Evolutionary conservation across 2,113 vertebrate species (phyloP), one percentile per base, ranked within the genome.

Genomic region (Fulica atra): DNA sequence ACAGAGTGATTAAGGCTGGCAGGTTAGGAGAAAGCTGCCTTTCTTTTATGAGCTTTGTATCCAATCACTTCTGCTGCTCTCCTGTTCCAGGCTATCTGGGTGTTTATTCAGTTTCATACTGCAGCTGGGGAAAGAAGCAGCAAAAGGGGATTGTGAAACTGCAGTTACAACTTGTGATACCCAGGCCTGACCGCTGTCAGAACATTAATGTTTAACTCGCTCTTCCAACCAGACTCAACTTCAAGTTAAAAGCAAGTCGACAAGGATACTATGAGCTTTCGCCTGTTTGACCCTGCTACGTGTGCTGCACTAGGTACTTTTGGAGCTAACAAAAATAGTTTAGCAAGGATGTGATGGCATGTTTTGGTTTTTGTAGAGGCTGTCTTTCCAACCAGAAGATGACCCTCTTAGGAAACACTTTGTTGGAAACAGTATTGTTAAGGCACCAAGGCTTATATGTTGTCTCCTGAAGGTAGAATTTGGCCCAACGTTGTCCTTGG

Each of bases 151-250:
- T 91, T 92, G 82, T 96, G 95, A 96, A 97, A 96, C 80, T 94
- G 15, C 29, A 1, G 44, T 94, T 92, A 59, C 35, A 35, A 19
- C 54, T 91, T 93, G 56, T 92, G 77, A 92, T 95, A 86, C 28
- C 19, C 31, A 20, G 33, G 60, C 51, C 68, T 94, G 82, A 44
- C 72, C 4, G 3, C 73, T 96, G 93, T 89, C 77, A 91, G 65
- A 93, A 88, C 81, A 84, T 97, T 95, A 96, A 97, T 95, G 57
- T 96, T 96, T 96, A 96, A 97, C 95, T 66, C 61, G 53, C 50
- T 46, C 36, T 73, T 94, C 71, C 70, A 85, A 20, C 24, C 13
- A 76, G 84, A 46, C 77, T 91, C 57, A 84, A 89, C 89, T 96
- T 91, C 94, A 93, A 88, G 36, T 92, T 95, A 96, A 93, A 92